phyloP scores from a whole-genome alignment of 2,797 vertebrate genomes.

The Philypnodon macrostomus region DNA sequence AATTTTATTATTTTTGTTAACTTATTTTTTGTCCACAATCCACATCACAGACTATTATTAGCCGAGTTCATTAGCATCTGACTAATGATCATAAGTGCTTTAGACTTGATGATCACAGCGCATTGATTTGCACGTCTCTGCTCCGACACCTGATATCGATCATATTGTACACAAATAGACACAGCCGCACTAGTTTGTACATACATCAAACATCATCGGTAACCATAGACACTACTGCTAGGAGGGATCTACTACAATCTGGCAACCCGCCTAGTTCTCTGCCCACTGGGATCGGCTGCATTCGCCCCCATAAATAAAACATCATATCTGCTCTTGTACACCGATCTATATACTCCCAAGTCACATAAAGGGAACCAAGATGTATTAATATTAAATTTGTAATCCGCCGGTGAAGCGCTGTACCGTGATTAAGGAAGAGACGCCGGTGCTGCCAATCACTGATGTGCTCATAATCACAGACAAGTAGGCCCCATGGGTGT shows the following conservation, averaged over 20 bases:
- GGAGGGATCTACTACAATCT: constrained; percentile 47
- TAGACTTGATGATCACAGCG: constrained; percentile 62
- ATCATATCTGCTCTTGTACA: constrained; percentile 30
- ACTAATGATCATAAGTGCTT: constrained; percentile 61
- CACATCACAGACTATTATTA: constrained; percentile 41
- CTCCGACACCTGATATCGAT: constrained; percentile 60
- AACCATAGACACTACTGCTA: neutral
- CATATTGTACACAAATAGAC: constrained; percentile 21
- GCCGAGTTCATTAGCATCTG: constrained; percentile 58
- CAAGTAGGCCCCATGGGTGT: constrained; percentile 36
- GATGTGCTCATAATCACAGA: constrained; percentile 50
- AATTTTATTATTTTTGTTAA: too few relatives aligned
- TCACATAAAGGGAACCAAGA: constrained; percentile 6
- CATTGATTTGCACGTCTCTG: constrained; percentile 57
- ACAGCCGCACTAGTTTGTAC: constrained; percentile 3
- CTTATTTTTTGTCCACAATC: constrained; percentile 2
- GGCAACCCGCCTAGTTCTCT: constrained; percentile 40
- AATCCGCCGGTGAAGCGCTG: constrained; percentile 6
- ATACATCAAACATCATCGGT: neutral
- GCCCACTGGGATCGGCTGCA: constrained; percentile 34
- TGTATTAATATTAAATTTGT: constrained; percentile 3
- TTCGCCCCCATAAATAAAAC: constrained; percentile 52
- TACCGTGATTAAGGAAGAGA: constrained; percentile 36
- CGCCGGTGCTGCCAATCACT: constrained; percentile 40
- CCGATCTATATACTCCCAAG: constrained; percentile 30